A percentile compares a stretch with the other conserved stretches of the same genome.
phyloP scores from a whole-genome alignment of 2,113 vertebrate genomes.

The Synodontis membranacea region DNA sequence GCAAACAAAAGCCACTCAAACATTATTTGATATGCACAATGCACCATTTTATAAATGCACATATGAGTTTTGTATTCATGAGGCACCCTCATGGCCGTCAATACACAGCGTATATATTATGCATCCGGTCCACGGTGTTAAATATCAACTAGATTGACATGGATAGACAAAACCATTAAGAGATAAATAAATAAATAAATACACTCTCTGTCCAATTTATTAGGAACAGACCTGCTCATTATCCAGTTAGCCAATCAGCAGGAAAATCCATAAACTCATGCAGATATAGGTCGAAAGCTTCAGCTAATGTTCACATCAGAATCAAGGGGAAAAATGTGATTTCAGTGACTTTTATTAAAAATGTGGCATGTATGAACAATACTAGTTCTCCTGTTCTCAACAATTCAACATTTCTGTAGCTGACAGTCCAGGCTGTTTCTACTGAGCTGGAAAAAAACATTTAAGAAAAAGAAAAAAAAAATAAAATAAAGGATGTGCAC shows the following conservation, averaged over 20 bases:
- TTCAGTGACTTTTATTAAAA: background rate
- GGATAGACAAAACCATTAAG: background rate
- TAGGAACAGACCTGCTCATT: background rate
- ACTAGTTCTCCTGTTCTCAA: background rate
- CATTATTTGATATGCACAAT: constrained; percentile 27
- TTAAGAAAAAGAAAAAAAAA: background rate
- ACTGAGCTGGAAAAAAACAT: background rate
- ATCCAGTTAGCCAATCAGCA: background rate
- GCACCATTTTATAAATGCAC: constrained; percentile 48
- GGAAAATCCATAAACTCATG: background rate
- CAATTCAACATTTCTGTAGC: no score
- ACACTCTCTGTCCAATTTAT: background rate
- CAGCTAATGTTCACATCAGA: background rate
- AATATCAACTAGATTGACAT: background rate
- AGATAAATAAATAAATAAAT: background rate
- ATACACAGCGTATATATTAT: constrained; percentile 55
- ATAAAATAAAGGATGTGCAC: background rate
- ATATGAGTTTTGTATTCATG: constrained; percentile 58
- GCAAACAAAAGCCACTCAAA: constrained; percentile 29
- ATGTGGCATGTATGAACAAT: background rate
- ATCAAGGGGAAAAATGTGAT: background rate
- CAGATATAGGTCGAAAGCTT: background rate
- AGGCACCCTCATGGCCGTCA: constrained; percentile 46
- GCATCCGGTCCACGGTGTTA: constrained; percentile 52
- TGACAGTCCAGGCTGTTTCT: background rate